A percentile compares a stretch with the other conserved stretches of the same genome.
Evolutionary conservation across 2,113 vertebrate genomes (phyloP).

Genomic region (Psilopsiagon aurifrons): DNA sequence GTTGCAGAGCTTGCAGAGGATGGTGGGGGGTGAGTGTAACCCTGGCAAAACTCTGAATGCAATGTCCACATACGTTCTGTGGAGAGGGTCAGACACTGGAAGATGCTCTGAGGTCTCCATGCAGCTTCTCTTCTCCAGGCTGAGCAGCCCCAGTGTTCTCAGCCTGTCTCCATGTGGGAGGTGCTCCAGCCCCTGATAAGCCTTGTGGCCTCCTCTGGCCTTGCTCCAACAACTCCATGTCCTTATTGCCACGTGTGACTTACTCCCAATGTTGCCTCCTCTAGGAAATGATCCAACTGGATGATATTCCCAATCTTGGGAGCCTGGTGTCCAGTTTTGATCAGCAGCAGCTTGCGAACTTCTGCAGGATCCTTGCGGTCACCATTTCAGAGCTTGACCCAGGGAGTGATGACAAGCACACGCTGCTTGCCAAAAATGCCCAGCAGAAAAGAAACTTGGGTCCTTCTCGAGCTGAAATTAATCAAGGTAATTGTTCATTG

Average conservation of each 20-base stretch:
- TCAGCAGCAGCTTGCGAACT: conserved; percentile 98
- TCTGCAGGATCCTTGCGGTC: conserved; percentile 97
- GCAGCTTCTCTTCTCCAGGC: neutral
- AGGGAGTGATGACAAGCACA: conserved; percentile 97
- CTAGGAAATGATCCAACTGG: conserved; percentile 97
- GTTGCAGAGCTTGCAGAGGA: neutral
- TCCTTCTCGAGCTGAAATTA: conserved; percentile 92
- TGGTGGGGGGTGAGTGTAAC: neutral
- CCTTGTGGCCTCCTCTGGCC: neutral
- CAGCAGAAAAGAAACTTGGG: conserved; percentile 90
- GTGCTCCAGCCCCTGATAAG: neutral
- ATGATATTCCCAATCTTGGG: conserved; percentile 92
- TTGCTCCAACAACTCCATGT: neutral
- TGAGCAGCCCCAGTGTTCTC: neutral
- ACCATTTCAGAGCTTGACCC: conserved; percentile 97
- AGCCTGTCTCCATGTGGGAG: neutral
- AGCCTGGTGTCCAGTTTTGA: conserved; percentile 96
- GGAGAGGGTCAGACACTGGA: neutral
- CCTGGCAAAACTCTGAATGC: neutral
- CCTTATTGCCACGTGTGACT: neutral
- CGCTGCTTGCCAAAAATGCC: conserved; percentile 93
- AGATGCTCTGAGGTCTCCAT: neutral
- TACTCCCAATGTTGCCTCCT: conserved; percentile 5
- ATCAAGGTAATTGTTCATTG: conserved; percentile 83
- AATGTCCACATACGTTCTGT: neutral